A percentile compares a stretch with the other conserved stretches of the same genome.
Conservation (phyloP, 1,140 invertebrate genomes). For the Dendrolimus kikuchii region DNA sequence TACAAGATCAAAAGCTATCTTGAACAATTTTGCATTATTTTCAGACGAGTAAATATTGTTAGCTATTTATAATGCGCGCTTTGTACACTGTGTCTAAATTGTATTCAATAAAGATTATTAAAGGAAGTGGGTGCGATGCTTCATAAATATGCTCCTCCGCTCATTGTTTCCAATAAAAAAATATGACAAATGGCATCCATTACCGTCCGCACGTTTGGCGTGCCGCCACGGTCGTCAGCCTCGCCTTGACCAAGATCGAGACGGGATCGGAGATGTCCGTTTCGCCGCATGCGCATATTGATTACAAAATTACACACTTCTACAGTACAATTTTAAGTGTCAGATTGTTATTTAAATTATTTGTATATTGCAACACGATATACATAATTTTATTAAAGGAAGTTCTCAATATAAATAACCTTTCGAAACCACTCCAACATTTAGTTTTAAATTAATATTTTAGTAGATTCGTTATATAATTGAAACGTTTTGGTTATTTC, state of each 20-base stretch:
- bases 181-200: slow-evolving; percentile 44
- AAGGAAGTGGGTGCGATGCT: slow-evolving; percentile 8
- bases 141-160: slow-evolving; percentile 18
- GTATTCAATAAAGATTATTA: slow-evolving; percentile 17
- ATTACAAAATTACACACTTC: slow-evolving; percentile 34
- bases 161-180: slow-evolving; percentile 42
- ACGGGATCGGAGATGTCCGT: slow-evolving; percentile 38
- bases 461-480: too few relatives aligned
- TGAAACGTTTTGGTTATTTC: too few relatives aligned
- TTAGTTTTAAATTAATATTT: too few relatives aligned
- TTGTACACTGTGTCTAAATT: slow-evolving; percentile 13
- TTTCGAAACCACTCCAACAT: too few relatives aligned
- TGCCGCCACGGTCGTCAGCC: slow-evolving; percentile 52
- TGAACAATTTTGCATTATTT: too few relatives aligned
- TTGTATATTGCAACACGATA: too few relatives aligned
- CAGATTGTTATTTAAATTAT: too few relatives aligned
- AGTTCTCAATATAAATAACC: too few relatives aligned
- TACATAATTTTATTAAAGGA: too few relatives aligned
- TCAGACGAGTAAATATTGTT: too few relatives aligned
- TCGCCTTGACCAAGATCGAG: slow-evolving; percentile 62
- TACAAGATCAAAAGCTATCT: not conserved
- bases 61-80: too few relatives aligned
- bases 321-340: slow-evolving; percentile 10
- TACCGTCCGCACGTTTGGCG: slow-evolving; percentile 42
- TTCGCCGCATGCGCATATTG: slow-evolving; percentile 31